phyloP scores from a whole-genome alignment of 2,888 invertebrate species.

The Melinopterus prodromus region DNA sequence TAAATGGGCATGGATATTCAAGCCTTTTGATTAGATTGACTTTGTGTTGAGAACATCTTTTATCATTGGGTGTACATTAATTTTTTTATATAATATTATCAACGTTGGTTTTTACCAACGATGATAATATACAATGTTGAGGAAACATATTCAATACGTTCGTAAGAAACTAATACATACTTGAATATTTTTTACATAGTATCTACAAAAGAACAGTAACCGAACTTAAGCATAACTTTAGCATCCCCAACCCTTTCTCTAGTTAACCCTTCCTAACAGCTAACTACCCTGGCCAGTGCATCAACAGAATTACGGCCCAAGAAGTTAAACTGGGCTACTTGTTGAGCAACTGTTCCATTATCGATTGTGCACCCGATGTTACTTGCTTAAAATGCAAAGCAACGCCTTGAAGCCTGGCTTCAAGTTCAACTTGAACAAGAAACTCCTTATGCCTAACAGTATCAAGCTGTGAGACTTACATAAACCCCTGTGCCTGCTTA shows the following conservation, averaged over 20 bases:
- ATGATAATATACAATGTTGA: too few species aligned
- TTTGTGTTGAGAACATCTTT: too few species aligned
- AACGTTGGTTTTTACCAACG: too few species aligned
- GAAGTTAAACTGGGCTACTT: background rate
- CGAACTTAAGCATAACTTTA: background rate
- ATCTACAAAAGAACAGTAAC: background rate
- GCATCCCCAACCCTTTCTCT: background rate
- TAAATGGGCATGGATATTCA: background rate
- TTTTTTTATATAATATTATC: too few species aligned
- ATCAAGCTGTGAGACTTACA: background rate
- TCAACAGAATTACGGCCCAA: background rate
- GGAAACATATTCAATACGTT: too few species aligned
- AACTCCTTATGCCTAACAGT: background rate
- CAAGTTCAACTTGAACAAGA: background rate
- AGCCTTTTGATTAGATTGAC: background rate
- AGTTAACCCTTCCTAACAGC: background rate
- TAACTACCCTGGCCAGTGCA: background rate
- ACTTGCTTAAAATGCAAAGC: background rate
- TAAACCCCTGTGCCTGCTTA: background rate
- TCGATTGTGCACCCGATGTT: background rate
- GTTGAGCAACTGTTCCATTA: background rate
- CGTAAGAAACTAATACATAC: too few species aligned
- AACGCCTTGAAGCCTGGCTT: background rate
- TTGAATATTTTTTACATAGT: background rate
- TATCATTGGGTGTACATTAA: too few species aligned